Conservation (phyloP, 2,888 invertebrate species). For the Crematogaster levior region DNA sequence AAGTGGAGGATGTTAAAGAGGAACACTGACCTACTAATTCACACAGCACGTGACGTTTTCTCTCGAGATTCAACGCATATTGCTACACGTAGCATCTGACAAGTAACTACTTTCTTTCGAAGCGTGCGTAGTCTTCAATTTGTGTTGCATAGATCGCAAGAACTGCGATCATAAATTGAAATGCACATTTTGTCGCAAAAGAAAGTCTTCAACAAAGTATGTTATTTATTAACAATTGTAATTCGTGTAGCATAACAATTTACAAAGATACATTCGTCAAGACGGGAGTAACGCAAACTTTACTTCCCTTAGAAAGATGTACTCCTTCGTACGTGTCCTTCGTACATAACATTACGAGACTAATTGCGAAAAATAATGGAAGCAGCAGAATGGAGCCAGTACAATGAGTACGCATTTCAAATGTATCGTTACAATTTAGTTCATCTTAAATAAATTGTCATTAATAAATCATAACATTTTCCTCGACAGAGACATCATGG, state of each 20-base stretch:
- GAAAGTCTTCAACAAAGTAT: too few species aligned
- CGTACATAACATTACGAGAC: slow-evolving; percentile 11
- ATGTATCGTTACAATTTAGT: not conserved
- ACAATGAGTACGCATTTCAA: not conserved
- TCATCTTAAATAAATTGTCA: slow-evolving; percentile 11
- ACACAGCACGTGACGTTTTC: slow-evolving; percentile 13
- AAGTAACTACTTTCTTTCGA: not conserved
- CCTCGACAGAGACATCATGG: not conserved
- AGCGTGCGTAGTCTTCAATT: not conserved
- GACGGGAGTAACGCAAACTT: not conserved
- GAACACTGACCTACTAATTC: slow-evolving; percentile 38
- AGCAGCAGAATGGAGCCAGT: not conserved
- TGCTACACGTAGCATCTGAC: slow-evolving; percentile 12
- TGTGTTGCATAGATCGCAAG: too few species aligned
- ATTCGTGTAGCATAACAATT: not conserved
- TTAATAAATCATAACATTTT: not conserved
- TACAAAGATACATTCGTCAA: not conserved
- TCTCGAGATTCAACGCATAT: slow-evolving; percentile 20
- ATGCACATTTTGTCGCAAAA: too few species aligned
- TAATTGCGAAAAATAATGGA: slow-evolving; percentile 24
- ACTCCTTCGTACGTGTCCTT: slow-evolving; percentile 6
- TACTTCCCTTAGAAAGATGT: not conserved
- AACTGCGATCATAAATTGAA: too few species aligned
- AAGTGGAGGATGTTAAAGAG: slow-evolving; percentile 17
- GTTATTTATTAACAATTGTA: not conserved